These are phyloP conservation scores for Pterostichus madidus DNA, from an alignment of 2,888 invertebrate species.

Conservation along the genomic window DNA sequence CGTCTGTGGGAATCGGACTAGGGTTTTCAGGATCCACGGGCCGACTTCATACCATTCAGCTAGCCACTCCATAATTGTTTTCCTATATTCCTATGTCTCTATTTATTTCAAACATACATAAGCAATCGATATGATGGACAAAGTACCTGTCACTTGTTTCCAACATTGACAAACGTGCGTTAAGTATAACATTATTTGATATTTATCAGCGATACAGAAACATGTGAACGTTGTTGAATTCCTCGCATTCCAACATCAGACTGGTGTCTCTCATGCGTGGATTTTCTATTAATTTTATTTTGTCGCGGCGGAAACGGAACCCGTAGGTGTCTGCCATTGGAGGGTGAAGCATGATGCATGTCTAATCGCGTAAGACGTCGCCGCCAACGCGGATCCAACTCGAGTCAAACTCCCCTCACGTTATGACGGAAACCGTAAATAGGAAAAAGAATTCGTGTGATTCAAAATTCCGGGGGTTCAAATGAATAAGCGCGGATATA, in stretches of 20 bases:
- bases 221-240: neutral
- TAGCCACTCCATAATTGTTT: too few species aligned
- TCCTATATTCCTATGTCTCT: too few species aligned
- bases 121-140: too few species aligned
- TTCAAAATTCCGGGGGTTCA: constrained; percentile 59
- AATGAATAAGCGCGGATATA: constrained; percentile 57
- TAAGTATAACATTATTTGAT: too few species aligned
- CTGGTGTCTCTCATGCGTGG: neutral
- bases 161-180: too few species aligned
- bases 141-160: too few species aligned
- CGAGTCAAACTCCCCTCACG: constrained; percentile 16
- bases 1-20: too few species aligned
- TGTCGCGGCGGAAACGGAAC: constrained; percentile 35
- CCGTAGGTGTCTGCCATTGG: neutral
- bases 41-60: too few species aligned
- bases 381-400: neutral
- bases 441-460: constrained; percentile 65
- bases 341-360: constrained; percentile 37
- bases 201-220: too few species aligned
- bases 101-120: too few species aligned
- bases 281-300: constrained; percentile 42
- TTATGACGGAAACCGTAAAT: constrained; percentile 64
- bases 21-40: too few species aligned
- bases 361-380: constrained; percentile 48
- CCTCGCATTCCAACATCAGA: too few species aligned